Base-by-base conservation (phyloP, 2,888 invertebrate genomes). In the Agrochola lota region DNA sequence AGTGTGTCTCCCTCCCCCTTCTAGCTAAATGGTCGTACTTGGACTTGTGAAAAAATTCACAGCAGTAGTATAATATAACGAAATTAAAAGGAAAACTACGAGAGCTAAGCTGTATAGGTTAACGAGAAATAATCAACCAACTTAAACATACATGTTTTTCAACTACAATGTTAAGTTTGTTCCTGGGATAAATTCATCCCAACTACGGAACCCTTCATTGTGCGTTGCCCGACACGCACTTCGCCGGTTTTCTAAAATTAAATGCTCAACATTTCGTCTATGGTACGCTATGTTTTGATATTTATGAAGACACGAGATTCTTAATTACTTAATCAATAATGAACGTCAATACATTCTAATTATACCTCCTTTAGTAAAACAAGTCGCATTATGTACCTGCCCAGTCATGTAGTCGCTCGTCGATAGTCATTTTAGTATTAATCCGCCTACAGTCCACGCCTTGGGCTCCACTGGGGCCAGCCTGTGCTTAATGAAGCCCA, bases 401-500 rank as follows among this genome's bases (percentile, higher is more conserved):
- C 6, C 20, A n/a, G 7, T 26, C 59, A 59, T 15, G 4, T 1
- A 20, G 43, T 15, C 30, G 11, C 7, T n/a, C 43, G 4, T 35
- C 49, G 17, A 46, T 49, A 60, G 1, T 52, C 1, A 23, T 63
- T 15, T 2, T 17, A 35, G n/a, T 35, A 71, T 15, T 64, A 73
- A 66, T 64, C 68, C 52, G 7, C 15, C 26, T 4, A 3, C 57
- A 66, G 40, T 2, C 7, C 20, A 46, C 26, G 7, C 9, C 2
- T 12, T 7, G 17, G 43, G 23, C 20, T 62, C 55, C 60, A 6
- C 7, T 17, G 30, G 40, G 49, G 15, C 30, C n/a, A 23, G 5
- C 17, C 52, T 26, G 8, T 12, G 26, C 52, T 59, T 71, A 70
- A 62, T 59, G 57, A 81, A 77, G 70, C 40, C 15, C 35, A 78